Percentiles rank a stretch among this genome's conserved stretches.
Evolutionary conservation across 1,140 invertebrate species (phyloP).

Genomic region (Pemphigus obesinymphae): DNA sequence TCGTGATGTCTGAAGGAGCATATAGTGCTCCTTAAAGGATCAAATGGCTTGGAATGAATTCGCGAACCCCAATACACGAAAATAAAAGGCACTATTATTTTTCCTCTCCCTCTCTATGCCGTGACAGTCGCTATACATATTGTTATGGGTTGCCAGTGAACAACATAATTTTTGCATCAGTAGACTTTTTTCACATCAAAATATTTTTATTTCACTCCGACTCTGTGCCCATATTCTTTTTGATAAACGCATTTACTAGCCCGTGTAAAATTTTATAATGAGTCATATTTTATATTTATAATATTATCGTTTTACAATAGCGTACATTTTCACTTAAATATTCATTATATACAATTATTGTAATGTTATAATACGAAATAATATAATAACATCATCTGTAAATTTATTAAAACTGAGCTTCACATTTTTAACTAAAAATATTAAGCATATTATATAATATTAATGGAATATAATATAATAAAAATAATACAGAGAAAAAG

Average conservation of each 20-base stretch:
- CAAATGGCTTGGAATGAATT: constrained; percentile 39
- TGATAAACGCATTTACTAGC: background rate
- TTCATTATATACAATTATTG: background rate
- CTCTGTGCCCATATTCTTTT: background rate
- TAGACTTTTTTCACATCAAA: constrained; percentile 1
- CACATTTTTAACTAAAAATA: too few species aligned
- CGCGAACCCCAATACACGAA: constrained; percentile 35
- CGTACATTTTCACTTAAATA: background rate
- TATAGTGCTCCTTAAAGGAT: constrained; percentile 31
- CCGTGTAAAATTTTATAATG: constrained; percentile 12
- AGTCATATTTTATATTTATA: background rate
- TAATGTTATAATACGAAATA: background rate
- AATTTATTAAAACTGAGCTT: too few species aligned
- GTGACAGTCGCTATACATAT: background rate
- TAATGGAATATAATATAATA: too few species aligned
- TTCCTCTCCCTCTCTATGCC: background rate
- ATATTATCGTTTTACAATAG: background rate
- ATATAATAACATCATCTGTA: too few species aligned
- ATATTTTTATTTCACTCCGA: constrained; percentile 25
- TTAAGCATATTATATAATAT: too few species aligned
- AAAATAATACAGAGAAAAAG: too few species aligned
- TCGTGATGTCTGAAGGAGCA: constrained; percentile 1
- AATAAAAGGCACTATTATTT: constrained; percentile 40
- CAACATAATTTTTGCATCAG: constrained; percentile 34
- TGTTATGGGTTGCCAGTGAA: background rate